phyloP scores from a whole-genome alignment of 2,888 invertebrate genomes.

The Celastrina argiolus region DNA sequence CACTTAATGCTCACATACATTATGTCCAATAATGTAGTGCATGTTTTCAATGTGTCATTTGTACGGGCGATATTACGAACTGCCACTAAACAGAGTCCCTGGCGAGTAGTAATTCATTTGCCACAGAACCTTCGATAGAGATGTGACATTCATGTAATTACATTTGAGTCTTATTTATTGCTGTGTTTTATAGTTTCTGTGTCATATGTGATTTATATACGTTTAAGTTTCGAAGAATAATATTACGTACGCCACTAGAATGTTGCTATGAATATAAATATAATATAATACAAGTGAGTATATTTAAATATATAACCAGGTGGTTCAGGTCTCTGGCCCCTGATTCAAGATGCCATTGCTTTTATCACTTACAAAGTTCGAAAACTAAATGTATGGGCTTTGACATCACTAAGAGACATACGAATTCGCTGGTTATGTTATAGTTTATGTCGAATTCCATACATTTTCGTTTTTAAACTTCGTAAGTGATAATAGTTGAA shows the following conservation, averaged over 20 bases:
- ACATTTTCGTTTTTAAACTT: no score
- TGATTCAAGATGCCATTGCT: no score
- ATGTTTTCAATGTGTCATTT: slow-evolving; percentile 18
- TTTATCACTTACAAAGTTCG: no score
- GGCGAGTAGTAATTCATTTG: slow-evolving; percentile 13
- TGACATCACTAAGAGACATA: no score
- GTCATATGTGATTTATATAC: not conserved
- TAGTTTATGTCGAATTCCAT: no score
- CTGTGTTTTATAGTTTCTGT: not conserved
- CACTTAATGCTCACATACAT: not conserved
- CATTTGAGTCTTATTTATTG: not conserved
- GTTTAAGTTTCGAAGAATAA: not conserved
- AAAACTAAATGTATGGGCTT: no score
- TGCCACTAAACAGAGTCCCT: slow-evolving; percentile 1
- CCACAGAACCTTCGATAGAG: not conserved
- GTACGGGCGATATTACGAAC: slow-evolving; percentile 1
- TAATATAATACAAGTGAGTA: no score
- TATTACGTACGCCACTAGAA: not conserved
- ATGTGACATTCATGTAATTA: not conserved
- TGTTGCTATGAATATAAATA: not conserved
- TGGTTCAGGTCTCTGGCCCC: no score
- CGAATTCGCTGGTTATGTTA: no score
- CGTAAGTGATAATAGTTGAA: no score
- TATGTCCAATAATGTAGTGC: slow-evolving; percentile 8
- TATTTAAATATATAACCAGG: no score